Base-by-base conservation (phyloP, 1,140 invertebrate genomes). In the Geopemphigus sp. region DNA sequence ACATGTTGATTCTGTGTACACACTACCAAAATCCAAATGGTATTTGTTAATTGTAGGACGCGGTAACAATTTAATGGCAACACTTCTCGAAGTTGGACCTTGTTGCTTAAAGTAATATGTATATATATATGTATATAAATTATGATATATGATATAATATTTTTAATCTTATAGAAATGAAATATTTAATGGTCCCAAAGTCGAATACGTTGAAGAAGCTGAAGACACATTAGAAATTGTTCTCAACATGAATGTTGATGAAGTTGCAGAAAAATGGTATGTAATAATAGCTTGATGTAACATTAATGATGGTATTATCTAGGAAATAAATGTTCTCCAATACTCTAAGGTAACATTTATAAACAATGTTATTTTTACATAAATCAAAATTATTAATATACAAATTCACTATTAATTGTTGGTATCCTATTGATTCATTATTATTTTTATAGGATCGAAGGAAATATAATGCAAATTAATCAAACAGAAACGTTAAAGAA, bases 201-300 rank as follows among this genome's bases (percentile, higher is more conserved):
- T 47, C 5, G 56, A 78, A 5, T 78, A 78, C 61, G 57, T 78
- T 3, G 74, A 78, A 47, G 74, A 78, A 63, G 74, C 74, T 78
- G 74, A 78, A 78, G 39, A 78, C 61, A 63, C 74, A n/a, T 59
- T 78, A 61, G 74, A 78, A 78, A 78, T 5, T 61, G 6, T 78
- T 26, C 4, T 78, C 1, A 78, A 78, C 47, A 78, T 78, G 74
- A 78, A 78, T 78, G 22, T 78, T 50, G 74, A 78, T 78, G 74
- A 78, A 78, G 32, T 78, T 19, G 74, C 56, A 26, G 56, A 78
- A 59, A 78, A 78, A 32, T 78, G 74, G 74, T 78, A 63, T 29
- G 8, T 17, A 63, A n/a, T n/a, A n/a, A n/a, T n/a, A n/a, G n/a
- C n/a, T n/a, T n/a, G n/a, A n/a, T n/a, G 10, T 63, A 63, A 63